Evolutionary conservation across 1,140 invertebrate genomes (phyloP).

Genomic region (Chlorops oryzae): DNA sequence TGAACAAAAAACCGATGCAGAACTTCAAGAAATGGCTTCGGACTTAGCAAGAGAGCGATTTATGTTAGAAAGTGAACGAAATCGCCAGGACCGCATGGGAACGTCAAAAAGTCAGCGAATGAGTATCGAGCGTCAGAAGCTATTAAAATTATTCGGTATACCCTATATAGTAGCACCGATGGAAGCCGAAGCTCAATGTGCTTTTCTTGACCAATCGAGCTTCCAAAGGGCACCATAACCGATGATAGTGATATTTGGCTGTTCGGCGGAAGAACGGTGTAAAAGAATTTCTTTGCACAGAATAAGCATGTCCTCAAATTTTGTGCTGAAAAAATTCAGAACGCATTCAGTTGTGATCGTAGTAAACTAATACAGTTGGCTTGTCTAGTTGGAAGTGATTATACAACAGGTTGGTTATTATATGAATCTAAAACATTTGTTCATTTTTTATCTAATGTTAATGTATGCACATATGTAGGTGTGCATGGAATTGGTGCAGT

Average conservation of each 20-base stretch:
- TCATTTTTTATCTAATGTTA: no score
- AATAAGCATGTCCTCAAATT: constrained; percentile 82
- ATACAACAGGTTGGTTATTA: constrained; percentile 64
- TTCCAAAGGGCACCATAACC: constrained; percentile 86
- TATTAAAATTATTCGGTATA: constrained; percentile 88
- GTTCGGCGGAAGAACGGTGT: constrained; percentile 90
- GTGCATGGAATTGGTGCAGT: no score
- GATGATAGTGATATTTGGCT: constrained; percentile 99
- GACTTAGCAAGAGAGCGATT: constrained; percentile 60
- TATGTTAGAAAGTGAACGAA: constrained; percentile 60
- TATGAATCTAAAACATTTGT: no score
- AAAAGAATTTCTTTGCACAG: constrained; percentile 96
- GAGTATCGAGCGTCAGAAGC: constrained; percentile 80
- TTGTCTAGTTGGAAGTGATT: constrained; percentile 95
- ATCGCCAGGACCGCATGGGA: constrained; percentile 73
- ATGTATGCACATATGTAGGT: no score
- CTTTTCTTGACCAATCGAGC: constrained; percentile 71
- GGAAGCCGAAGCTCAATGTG: constrained; percentile 99
- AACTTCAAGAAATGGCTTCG: no score
- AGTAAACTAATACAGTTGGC: constrained; percentile 82
- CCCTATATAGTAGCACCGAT: constrained; percentile 91
- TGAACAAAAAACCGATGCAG: no score
- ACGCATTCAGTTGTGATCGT: constrained; percentile 67
- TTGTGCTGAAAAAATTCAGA: constrained; percentile 67
- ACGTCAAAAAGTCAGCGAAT: constrained; percentile 84